Evolutionary conservation across 2,888 invertebrate genomes (phyloP).

Genomic region (Selenia dentaria): DNA sequence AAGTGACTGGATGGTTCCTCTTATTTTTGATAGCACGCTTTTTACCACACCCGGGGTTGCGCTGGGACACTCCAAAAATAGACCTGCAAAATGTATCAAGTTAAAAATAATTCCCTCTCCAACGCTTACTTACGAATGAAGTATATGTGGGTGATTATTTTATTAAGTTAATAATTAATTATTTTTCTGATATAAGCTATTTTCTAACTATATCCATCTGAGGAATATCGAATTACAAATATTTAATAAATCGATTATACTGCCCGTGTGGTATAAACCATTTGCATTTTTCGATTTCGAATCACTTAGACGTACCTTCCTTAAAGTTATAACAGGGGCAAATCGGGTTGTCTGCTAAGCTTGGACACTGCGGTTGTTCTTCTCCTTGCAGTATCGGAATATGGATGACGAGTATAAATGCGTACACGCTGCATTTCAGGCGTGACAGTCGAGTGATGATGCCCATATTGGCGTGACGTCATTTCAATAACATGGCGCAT

Average conservation of each 20-base stretch:
- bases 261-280: no score
- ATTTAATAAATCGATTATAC: no score
- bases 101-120: no score
- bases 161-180: no score
- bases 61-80: conserved; percentile 95
- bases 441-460: conserved; percentile 65
- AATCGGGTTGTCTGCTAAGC: conserved; percentile 90
- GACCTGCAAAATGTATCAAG: conserved; percentile 83
- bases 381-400: conserved; percentile 82
- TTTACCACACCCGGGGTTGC: conserved; percentile 90
- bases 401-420: conserved; percentile 79
- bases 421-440: conserved; percentile 79
- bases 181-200: no score
- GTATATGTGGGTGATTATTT: no score
- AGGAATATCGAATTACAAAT: no score
- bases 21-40: conserved; percentile 88
- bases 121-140: no score
- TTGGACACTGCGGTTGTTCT: conserved; percentile 87
- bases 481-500: conserved; percentile 79
- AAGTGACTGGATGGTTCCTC: conserved; percentile 90
- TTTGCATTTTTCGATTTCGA: no score
- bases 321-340: conserved; percentile 97
- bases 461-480: conserved; percentile 74
- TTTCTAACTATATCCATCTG: no score
- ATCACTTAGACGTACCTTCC: no score